Evolutionary conservation across 2,113 vertebrate species (phyloP).

Genomic region (Bos javanicus): DNA sequence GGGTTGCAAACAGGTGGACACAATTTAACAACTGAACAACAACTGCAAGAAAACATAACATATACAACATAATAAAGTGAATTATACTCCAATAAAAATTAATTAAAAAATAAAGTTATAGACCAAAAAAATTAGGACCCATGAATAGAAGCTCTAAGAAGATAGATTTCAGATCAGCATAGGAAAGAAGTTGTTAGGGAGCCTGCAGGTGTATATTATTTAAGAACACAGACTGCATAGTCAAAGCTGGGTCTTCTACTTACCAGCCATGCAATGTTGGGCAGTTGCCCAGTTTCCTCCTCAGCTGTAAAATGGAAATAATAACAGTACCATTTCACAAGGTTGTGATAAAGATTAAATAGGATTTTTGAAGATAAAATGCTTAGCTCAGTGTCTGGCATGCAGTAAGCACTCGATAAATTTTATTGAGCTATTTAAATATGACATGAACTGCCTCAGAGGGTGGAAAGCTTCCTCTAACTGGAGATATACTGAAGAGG

Average conservation of each 20-base stretch:
- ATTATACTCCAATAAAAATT: background rate
- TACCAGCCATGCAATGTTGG: background rate
- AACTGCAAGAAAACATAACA: background rate
- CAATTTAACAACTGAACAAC: accelerated
- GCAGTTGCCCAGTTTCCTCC: background rate
- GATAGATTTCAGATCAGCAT: background rate
- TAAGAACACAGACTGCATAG: background rate
- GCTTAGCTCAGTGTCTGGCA: background rate
- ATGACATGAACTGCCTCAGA: background rate
- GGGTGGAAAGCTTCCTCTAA: background rate
- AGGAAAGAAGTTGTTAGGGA: background rate
- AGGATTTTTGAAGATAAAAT: conserved; percentile 1
- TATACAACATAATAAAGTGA: background rate
- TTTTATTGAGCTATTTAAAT: background rate
- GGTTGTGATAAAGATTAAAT: background rate
- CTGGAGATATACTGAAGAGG: background rate
- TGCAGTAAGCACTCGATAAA: background rate
- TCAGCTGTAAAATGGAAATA: background rate
- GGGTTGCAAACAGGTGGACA: background rate
- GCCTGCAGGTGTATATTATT: background rate
- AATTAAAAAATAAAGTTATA: background rate
- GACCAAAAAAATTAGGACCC: background rate
- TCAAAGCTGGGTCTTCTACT: background rate
- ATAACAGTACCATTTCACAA: background rate
- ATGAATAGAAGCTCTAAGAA: background rate